These are phyloP conservation scores for Gasterosteus aculeatus DNA, from an alignment of 2,113 vertebrate genomes.

Conservation along the genomic window DNA sequence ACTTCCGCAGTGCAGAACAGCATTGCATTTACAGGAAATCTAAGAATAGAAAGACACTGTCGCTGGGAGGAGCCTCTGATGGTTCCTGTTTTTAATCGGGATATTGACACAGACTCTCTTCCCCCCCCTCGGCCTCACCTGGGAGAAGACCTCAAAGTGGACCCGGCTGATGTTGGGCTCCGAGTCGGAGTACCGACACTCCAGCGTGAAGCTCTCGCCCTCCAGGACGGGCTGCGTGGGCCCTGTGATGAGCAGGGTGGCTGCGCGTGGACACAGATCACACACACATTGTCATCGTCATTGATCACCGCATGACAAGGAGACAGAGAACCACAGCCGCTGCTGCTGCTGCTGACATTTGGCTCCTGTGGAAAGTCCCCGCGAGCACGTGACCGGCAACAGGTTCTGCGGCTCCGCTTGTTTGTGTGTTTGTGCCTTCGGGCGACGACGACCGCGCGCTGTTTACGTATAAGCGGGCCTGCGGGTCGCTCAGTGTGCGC, in stretches of 20 bases:
- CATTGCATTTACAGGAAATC: background rate
- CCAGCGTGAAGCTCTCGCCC: constrained; percentile 67
- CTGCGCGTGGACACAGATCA: constrained; percentile 69
- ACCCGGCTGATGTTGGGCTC: constrained; percentile 76
- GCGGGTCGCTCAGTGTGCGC: background rate
- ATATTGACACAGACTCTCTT: constrained; percentile 23
- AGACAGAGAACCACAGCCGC: too few relatives aligned
- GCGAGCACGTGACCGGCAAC: constrained; percentile 33
- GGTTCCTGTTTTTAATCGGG: background rate
- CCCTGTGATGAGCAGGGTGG: constrained; percentile 74
- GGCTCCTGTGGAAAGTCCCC: constrained; percentile 9
- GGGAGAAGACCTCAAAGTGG: constrained; percentile 71
- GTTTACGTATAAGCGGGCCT: background rate
- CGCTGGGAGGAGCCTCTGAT: background rate
- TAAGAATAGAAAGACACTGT: background rate
- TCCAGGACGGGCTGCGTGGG: constrained; percentile 70
- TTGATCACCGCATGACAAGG: too few relatives aligned
- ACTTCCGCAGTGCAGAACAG: background rate
- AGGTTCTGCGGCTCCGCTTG: constrained; percentile 29
- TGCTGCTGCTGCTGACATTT: too few relatives aligned
- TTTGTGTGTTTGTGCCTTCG: background rate
- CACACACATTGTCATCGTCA: background rate
- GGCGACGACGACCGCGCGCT: too few relatives aligned
- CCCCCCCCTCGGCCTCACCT: constrained; percentile 56
- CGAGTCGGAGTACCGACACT: constrained; percentile 71